Evolutionary conservation across 2,113 vertebrate genomes (phyloP), one percentile per base, ranked within the genome.

Genomic region (Pachypanchax playfairii): DNA sequence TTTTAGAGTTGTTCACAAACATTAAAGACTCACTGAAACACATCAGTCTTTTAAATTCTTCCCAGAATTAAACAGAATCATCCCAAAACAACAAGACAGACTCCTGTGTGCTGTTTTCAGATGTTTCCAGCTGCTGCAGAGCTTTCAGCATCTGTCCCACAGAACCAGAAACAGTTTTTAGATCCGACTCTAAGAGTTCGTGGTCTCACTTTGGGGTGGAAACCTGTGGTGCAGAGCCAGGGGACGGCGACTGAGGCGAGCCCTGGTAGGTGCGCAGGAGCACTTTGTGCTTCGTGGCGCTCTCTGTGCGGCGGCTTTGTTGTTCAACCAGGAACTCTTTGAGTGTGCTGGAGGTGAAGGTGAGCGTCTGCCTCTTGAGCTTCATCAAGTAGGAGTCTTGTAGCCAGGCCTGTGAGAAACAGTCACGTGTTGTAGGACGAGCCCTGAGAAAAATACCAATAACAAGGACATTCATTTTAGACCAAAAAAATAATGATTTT

Each of bases 301-400:
- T 85, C 69, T 96, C 94, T 0, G 89, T 17, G 1, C 95, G 87
- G 15, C 91, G 91, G 18, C 91, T 75, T 76, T 95, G 92, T 55
- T 96, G 94, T 53, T 96, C 95, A 22, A 94, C 92, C 79, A 98
- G 84, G 87, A 96, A 95, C 85, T 98, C 96, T 79, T 97, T 98
- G 70, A 98, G 94, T 18, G 90, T 88, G 58, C 87, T 87, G 56
- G 96, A 98, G 87, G 94, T 94, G 85, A 98, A 98, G 80, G 95
- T 97, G 75, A 98, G 92, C 0, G 97, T 98, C 89, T 98, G 96
- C 31, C 96, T 93, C n/a, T 94, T 93, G 55, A 98, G 91, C 87
- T 96, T 98, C 95, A 96, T 97, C 84, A 98, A 89, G 80, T 97
- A 98, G 42, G 96, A 94, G 0, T 98, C 96, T 91, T 98, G 97